Conservation (phyloP, 2,797 vertebrate species). For the Coccyzus lansbergi region DNA sequence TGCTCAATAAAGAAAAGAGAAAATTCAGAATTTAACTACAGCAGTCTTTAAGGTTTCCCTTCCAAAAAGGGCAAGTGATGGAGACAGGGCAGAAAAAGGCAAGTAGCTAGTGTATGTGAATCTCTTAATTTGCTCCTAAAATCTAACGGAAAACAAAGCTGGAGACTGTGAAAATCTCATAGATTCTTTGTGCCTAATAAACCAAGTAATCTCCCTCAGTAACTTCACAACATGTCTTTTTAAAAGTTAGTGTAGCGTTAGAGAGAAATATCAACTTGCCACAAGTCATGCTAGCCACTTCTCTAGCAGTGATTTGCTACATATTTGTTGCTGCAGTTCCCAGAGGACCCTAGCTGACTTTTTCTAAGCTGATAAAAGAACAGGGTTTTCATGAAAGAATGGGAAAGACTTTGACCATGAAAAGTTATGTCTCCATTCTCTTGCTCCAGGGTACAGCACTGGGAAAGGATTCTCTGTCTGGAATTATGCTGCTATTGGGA, state of each 20-base stretch:
- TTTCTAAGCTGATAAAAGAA: background rate
- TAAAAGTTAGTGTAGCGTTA: background rate
- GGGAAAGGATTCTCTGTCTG: background rate
- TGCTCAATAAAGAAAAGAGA: background rate
- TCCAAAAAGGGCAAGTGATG: background rate
- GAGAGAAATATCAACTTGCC: background rate
- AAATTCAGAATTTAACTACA: background rate
- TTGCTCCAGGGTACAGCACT: background rate
- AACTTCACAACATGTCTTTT: background rate
- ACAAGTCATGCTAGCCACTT: background rate
- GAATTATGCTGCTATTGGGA: background rate
- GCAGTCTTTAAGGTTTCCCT: background rate
- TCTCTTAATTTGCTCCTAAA: background rate
- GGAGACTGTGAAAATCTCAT: background rate
- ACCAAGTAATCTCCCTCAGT: background rate
- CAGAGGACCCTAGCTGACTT: background rate
- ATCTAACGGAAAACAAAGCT: background rate
- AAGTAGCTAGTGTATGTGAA: background rate
- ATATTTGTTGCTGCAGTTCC: background rate
- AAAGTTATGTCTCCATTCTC: background rate
- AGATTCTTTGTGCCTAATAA: background rate
- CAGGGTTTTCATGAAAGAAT: background rate
- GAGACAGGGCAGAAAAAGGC: background rate
- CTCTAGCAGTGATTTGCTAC: background rate
- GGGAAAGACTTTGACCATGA: background rate